Evolutionary conservation across 2,888 invertebrate genomes (phyloP).

Genomic region (Eupithecia vulgata): DNA sequence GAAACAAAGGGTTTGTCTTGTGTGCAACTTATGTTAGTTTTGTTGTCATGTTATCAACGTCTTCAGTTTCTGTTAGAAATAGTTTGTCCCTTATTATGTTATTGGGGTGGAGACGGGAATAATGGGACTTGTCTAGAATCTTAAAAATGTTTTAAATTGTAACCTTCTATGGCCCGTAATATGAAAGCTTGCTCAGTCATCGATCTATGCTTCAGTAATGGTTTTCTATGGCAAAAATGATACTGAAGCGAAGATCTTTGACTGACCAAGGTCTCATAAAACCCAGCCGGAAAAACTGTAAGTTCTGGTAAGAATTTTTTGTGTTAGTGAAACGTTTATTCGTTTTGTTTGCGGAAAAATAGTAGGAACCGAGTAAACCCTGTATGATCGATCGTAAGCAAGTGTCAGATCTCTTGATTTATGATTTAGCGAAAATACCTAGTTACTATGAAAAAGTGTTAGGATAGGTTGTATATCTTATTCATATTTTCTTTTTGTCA

Average conservation of each 20-base stretch:
- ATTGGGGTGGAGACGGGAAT: background rate
- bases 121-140: background rate
- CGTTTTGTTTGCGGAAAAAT: background rate
- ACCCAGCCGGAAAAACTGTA: no score
- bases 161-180: no score
- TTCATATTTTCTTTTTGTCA: background rate
- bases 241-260: no score
- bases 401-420: conserved; percentile 2
- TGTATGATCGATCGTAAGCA: conserved; percentile 1
- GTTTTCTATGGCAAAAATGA: no score
- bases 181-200: no score
- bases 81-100: background rate
- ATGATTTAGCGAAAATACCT: conserved; percentile 2
- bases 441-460: background rate
- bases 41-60: background rate
- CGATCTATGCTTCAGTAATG: no score
- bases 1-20: background rate
- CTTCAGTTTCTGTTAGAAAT: background rate
- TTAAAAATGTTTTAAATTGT: no score
- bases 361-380: background rate
- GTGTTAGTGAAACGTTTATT: background rate
- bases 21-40: background rate
- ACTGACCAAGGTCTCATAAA: no score
- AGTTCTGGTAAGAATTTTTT: background rate
- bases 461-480: background rate